phyloP scores from a whole-genome alignment of 1,140 invertebrate genomes.

The Idris sp. region DNA sequence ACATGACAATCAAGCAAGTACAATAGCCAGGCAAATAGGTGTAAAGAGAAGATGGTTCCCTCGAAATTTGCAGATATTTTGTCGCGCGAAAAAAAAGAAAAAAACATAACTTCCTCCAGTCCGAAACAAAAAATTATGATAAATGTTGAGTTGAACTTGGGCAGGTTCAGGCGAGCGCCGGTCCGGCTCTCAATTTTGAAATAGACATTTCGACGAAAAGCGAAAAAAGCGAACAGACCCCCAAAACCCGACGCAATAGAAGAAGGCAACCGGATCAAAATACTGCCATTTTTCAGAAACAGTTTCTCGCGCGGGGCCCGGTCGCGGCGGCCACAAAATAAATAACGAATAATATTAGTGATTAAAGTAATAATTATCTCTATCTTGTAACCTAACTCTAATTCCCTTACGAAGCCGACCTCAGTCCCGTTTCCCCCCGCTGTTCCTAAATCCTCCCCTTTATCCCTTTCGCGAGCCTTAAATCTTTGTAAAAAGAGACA shows the following conservation, averaged over 20 bases:
- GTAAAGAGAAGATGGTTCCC: too few relatives aligned
- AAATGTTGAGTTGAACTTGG: constrained; percentile 75
- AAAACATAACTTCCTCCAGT: constrained; percentile 20
- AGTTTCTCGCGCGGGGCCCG: constrained; percentile 82
- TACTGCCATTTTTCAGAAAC: constrained; percentile 82
- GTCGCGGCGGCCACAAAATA: constrained; percentile 74
- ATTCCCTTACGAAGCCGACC: constrained; percentile 30
- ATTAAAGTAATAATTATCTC: constrained; percentile 67
- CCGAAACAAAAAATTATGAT: constrained; percentile 46
- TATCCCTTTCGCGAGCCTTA: constrained; percentile 63
- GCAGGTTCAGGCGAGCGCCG: constrained; percentile 77
- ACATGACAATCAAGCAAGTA: too few relatives aligned
- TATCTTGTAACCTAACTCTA: constrained; percentile 51
- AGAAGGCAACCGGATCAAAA: constrained; percentile 82
- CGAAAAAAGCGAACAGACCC: constrained; percentile 80
- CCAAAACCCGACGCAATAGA: constrained; percentile 82
- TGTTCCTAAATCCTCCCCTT: too few relatives aligned
- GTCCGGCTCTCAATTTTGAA: constrained; percentile 83
- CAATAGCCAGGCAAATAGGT: too few relatives aligned
- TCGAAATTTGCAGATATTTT: too few relatives aligned
- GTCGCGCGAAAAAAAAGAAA: too few relatives aligned
- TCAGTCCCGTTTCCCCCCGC: constrained; percentile 21
- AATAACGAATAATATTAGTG: constrained; percentile 67
- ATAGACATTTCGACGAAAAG: constrained; percentile 82
- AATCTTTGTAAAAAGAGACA: constrained; percentile 56